Conservation (phyloP, 2,888 invertebrate species). For the Melieria picta region DNA sequence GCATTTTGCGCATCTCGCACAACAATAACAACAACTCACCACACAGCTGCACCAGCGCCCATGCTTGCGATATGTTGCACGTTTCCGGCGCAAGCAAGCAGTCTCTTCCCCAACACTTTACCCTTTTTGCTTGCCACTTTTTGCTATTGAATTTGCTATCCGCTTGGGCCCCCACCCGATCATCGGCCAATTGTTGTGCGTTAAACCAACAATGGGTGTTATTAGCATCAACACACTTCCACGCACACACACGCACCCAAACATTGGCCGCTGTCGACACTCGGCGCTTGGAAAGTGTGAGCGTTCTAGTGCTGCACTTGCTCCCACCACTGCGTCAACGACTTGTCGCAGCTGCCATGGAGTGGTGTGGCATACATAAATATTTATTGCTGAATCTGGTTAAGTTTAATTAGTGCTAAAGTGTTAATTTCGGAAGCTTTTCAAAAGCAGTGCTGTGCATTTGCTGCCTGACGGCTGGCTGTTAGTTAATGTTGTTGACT, state of each 20-base stretch:
- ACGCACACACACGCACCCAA: constrained; percentile 12
- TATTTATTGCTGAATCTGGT: constrained; percentile 39
- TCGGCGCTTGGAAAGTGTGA: no score
- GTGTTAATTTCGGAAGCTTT: constrained; percentile 41
- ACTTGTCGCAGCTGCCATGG: background rate
- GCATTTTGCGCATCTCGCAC: no score
- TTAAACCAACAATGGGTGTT: constrained; percentile 23
- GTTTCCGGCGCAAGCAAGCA: background rate
- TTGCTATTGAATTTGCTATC: background rate
- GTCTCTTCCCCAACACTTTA: background rate
- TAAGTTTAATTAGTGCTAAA: constrained; percentile 41
- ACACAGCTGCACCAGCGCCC: no score
- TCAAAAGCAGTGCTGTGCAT: background rate
- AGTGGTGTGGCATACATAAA: constrained; percentile 35
- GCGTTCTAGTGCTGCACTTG: constrained; percentile 8
- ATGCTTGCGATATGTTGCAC: no score
- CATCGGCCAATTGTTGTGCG: background rate
- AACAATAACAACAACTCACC: no score
- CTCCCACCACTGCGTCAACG: no score
- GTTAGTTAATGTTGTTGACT: constrained; percentile 5
- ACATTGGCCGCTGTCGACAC: constrained; percentile 1
- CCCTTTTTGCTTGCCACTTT: background rate
- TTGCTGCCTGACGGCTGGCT: no score
- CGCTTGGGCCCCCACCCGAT: no score
- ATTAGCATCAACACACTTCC: background rate